phyloP scores from a whole-genome alignment of 2,797 vertebrate genomes.

The Eulemur coronatus region DNA sequence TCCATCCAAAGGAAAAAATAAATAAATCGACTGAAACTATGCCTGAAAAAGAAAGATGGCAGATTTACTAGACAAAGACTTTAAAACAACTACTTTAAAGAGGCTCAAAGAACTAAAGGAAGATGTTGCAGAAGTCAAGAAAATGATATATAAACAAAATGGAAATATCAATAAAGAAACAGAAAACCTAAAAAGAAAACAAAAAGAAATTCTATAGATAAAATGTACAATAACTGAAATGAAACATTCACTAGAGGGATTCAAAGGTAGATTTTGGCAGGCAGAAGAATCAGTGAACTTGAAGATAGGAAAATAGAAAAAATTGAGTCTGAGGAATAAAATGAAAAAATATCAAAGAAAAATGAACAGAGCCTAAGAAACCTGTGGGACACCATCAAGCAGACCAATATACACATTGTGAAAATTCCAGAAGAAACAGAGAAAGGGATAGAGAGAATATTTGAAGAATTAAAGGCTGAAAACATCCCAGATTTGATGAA shows the following conservation, averaged over 20 bases:
- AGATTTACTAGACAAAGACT: not conserved
- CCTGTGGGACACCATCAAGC: not conserved
- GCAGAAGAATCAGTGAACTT: not conserved
- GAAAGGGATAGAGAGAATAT: not conserved
- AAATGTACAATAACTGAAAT: not conserved
- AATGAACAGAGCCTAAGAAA: not conserved
- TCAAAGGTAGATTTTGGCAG: not conserved
- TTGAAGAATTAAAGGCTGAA: not conserved
- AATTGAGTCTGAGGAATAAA: not conserved
- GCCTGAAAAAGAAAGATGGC: not conserved
- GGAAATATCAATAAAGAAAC: not conserved
- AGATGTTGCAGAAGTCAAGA: not conserved
- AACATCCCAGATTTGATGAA: not conserved
- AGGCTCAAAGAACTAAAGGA: not conserved
- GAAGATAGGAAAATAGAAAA: not conserved
- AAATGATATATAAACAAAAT: not conserved
- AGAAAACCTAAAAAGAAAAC: not conserved
- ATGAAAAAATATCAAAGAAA: not conserved
- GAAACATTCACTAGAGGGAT: not conserved
- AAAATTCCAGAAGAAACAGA: not conserved
- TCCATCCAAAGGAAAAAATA: not conserved
- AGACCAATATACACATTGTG: not conserved
- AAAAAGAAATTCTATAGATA: not conserved
- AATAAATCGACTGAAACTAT: not conserved
- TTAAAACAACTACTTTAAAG: not conserved